These are phyloP conservation scores for Bombus terrestris DNA, from an alignment of 1,140 invertebrate species.

Conservation along the genomic window DNA sequence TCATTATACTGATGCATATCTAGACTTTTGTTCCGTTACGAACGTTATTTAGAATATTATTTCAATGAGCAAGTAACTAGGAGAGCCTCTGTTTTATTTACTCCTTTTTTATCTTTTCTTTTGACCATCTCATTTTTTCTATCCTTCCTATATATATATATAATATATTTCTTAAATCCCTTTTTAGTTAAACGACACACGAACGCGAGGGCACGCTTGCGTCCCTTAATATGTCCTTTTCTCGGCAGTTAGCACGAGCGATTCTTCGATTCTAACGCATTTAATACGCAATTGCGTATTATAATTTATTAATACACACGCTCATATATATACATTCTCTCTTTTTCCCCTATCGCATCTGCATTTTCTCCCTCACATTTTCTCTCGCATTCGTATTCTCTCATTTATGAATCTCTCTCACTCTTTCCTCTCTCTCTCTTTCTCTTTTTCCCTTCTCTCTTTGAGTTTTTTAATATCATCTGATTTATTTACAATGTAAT, in stretches of 20 bases:
- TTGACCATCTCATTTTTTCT: not conserved
- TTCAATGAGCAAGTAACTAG: constrained; percentile 75
- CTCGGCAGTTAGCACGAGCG: constrained; percentile 47
- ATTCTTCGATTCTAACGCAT: constrained; percentile 40
- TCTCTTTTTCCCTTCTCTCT: not conserved
- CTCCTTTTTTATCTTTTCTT: constrained; percentile 17
- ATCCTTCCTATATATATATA: constrained; percentile 5
- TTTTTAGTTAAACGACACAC: constrained; percentile 32
- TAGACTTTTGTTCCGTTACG: constrained; percentile 71
- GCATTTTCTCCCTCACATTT: constrained; percentile 18
- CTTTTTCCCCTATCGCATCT: not conserved
- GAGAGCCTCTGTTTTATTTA: constrained; percentile 56
- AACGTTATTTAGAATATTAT: constrained; percentile 76
- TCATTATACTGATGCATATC: constrained; percentile 67
- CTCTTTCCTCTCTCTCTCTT: not conserved
- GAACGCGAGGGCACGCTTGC: constrained; percentile 35
- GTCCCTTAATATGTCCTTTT: constrained; percentile 23
- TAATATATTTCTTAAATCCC: constrained; percentile 21
- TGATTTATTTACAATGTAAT: constrained; percentile 52
- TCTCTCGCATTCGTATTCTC: constrained; percentile 7
- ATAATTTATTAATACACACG: constrained; percentile 35
- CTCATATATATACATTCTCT: constrained; percentile 17
- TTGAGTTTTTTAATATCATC: constrained; percentile 16
- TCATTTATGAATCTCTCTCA: not conserved
- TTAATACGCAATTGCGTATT: constrained; percentile 23